Conservation (phyloP, 2,888 invertebrate species). For the Perizoma flavofasciatum region DNA sequence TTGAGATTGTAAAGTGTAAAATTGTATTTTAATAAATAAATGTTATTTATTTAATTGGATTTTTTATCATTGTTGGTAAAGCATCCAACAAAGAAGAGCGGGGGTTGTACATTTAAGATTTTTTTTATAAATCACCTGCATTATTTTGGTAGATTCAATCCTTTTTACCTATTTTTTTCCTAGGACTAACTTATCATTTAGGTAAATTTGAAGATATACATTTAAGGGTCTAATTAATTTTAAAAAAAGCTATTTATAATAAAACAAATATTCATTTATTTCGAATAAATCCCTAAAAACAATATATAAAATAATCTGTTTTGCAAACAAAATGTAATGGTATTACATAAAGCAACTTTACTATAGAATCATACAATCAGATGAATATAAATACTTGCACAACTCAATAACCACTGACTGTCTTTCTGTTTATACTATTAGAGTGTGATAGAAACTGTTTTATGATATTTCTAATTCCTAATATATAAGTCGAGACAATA, state of each 20-base stretch:
- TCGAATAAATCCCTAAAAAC: conserved; percentile 9
- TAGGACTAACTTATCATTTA: no score
- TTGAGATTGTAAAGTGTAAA: conserved; percentile 70
- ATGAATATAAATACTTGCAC: not conserved
- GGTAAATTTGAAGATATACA: no score
- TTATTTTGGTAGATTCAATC: no score
- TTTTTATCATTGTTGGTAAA: no score
- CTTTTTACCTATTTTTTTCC: no score
- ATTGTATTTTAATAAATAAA: conserved; percentile 73
- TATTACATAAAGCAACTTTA: conserved; percentile 1
- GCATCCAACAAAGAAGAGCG: no score
- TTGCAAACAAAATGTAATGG: conserved; percentile 8
- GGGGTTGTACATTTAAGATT: no score
- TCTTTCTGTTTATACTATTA: no score
- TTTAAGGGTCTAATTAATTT: no score
- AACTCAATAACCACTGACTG: not conserved
- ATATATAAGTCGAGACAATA: conserved; percentile 3
- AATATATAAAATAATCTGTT: conserved; percentile 12
- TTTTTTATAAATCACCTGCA: no score
- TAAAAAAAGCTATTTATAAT: conserved; percentile 20
- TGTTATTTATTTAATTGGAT: conserved; percentile 51
- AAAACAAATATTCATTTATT: conserved; percentile 20
- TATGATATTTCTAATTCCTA: no score
- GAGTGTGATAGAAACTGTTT: not conserved
- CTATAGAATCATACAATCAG: not conserved